These are phyloP conservation scores for Pediacus dermestoides DNA, from an alignment of 2,888 invertebrate species.

Conservation along the genomic window DNA sequence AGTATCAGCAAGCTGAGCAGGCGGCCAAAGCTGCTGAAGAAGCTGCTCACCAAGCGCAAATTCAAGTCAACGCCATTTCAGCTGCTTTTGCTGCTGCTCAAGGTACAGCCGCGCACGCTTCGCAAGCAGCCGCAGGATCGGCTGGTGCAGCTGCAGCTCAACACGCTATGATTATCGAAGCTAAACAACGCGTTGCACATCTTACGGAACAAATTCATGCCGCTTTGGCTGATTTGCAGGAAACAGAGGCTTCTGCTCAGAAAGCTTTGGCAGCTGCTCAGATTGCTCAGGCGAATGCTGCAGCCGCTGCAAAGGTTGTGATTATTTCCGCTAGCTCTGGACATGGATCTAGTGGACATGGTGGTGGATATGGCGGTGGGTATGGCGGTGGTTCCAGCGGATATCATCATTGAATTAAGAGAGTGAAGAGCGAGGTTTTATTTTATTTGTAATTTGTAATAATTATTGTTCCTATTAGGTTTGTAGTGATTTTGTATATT, in stretches of 20 bases:
- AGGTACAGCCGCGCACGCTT: constrained; percentile 65
- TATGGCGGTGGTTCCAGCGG: constrained; percentile 4
- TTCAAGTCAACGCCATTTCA: constrained; percentile 61
- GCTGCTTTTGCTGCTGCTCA: constrained; percentile 57
- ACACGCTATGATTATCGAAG: constrained; percentile 68
- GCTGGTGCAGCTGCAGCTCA: constrained; percentile 68
- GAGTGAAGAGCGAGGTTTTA: no score
- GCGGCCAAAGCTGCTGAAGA: constrained; percentile 65
- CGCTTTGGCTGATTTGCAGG: constrained; percentile 65
- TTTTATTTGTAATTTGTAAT: no score
- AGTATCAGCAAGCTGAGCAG: constrained; percentile 66
- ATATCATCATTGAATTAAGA: no score
- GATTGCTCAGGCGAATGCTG: constrained; percentile 67
- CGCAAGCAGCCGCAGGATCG: constrained; percentile 64
- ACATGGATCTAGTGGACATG: constrained; percentile 1
- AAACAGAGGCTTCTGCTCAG: constrained; percentile 63
- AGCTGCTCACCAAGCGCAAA: constrained; percentile 67
- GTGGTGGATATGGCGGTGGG: neutral
- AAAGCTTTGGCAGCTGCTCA: constrained; percentile 64
- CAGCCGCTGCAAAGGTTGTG: constrained; percentile 57
- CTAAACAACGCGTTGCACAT: constrained; percentile 60
- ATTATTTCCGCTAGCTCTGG: no score
- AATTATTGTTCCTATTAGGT: no score
- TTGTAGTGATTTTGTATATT: no score
- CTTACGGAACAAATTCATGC: constrained; percentile 62